Percentiles rank a stretch among this genome's conserved stretches.
Conservation (phyloP, 2,113 vertebrate species). For the Blennius ocellaris region DNA sequence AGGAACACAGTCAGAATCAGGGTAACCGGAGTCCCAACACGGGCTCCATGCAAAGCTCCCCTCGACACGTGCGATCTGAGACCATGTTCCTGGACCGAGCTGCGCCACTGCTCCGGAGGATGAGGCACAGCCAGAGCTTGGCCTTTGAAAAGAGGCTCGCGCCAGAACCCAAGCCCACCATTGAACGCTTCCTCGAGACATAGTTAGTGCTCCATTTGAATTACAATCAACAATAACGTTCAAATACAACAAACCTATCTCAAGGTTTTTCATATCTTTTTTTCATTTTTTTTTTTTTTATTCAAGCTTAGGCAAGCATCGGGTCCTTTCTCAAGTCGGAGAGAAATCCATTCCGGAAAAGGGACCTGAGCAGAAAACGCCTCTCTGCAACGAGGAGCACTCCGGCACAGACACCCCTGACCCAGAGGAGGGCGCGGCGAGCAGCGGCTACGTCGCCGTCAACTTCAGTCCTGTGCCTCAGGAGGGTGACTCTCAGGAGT, state of each 20-base stretch:
- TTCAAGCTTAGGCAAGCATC: conserved; percentile 90
- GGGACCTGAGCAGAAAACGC: conserved; percentile 76
- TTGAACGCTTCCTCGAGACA: conserved; percentile 94
- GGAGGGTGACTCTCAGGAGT: conserved; percentile 95
- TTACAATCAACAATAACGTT: too few relatives aligned
- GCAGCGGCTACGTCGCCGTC: conserved; percentile 94
- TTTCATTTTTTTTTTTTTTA: conserved; percentile 23
- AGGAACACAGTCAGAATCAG: conserved; percentile 93
- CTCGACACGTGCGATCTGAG: conserved; percentile 93
- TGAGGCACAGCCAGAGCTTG: conserved; percentile 96
- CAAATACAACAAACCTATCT: background rate
- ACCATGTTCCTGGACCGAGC: conserved; percentile 91
- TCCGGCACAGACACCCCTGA: conserved; percentile 86
- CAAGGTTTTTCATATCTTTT: conserved; percentile 15
- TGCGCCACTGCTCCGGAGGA: conserved; percentile 90
- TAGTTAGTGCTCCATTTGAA: conserved; percentile 82
- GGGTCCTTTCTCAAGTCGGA: conserved; percentile 80
- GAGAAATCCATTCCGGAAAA: conserved; percentile 82
- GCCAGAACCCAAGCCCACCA: conserved; percentile 93
- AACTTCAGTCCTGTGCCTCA: conserved; percentile 93
- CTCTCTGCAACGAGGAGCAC: conserved; percentile 88
- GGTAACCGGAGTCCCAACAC: conserved; percentile 92
- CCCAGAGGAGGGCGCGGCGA: conserved; percentile 89
- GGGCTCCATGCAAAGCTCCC: conserved; percentile 91
- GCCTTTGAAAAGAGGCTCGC: conserved; percentile 94